Base-by-base conservation (phyloP, 2,888 invertebrate species). In the Dendrolimus pini region DNA sequence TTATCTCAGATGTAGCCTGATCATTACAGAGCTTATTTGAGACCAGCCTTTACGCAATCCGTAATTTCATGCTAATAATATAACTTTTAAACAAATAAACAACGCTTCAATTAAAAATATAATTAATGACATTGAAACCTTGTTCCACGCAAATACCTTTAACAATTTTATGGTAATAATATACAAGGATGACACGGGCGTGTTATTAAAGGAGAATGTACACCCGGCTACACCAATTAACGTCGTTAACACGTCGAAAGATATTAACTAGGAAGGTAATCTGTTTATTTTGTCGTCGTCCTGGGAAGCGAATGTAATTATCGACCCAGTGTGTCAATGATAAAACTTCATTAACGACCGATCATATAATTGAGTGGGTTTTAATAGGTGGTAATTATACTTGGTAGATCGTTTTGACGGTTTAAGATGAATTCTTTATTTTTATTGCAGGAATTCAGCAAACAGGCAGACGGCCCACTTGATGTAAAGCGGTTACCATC, bases 261-360 rank as follows among this genome's bases (percentile, higher is more conserved):
- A 62, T 65, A 66, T 72, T 70, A 67, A 66, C 64, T 61, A 62
- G 57, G 56, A 57, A 56, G 59, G 58, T 69, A 70, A 73, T 70
- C 66, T 70, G 68, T 73, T 72, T 72, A 75, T 70, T 64, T 67
- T 68, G 68, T 62, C 70, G 55, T 64, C 62, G 47, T 47, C 58
- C 56, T 56, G 59, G 62, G 62, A 64, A 56, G 62, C 55, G 60
- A 71, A 70, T 69, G 69, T 74, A 71, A 74, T 74, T 70, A 77
- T 72, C 65, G 70, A 65, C 61, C 59, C 62, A 60, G 61, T 10
- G 56, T 66, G 62, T 66, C 61, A 65, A 68, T 69, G 69, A 71
- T 70, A 67, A 67, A 55, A 59, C 58, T 63, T 75, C 64, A 74
- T 74, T 71, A 74, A 69, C 67, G 66, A 56, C 18, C 47, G 9